Evolutionary conservation across 2,888 invertebrate species (phyloP), one percentile per base, ranked within the genome.

Genomic region (Galerucella nymphaeae): DNA sequence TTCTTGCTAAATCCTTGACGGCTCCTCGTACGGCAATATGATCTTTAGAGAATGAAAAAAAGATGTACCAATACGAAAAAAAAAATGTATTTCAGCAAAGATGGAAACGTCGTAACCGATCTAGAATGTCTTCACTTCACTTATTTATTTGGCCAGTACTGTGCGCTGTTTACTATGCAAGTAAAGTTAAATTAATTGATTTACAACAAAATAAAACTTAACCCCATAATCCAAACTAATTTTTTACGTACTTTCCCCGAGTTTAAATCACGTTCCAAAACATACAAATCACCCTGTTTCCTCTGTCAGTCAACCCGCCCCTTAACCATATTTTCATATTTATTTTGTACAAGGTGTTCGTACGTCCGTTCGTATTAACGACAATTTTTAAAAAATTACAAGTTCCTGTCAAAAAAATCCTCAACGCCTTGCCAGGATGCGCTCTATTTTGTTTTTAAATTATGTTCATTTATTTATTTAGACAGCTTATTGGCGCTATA

Each of bases 381-480:
- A 53, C 53, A 53, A 72, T 74, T 71, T 70, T 57, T 66, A 68
- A 72, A 73, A 73, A 75, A 73, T 73, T 58, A 70, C 71, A 62
- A 71, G 70, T 74, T 75, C 67, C 74, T 71, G 64, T 81, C 80
- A n/a, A 70, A 70, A 72, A 65, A 66, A 59, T 63, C 41, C 63
- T 42, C 53, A 65, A 70, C 70, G 72, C 64, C 72, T 76, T 72
- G 48, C 11, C 62, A 76, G 74, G 76, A 76, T 74, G 74, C 69
- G 63, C 64, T n/a, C 45, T 76, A 72, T 74, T 76, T 72, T 71
- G 72, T 72, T 76, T 74, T 71, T 61, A 72, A 74, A 74, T 68
- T 61, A 66, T 55, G 72, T 63, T 75, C 74, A 71, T 74, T 75
- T 74, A 75, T 77, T 77, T 67, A 70, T 73, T 67, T 57, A 67